Evolutionary conservation across 1,140 invertebrate species (phyloP).

Genomic region (Pachypeltis micranthus): DNA sequence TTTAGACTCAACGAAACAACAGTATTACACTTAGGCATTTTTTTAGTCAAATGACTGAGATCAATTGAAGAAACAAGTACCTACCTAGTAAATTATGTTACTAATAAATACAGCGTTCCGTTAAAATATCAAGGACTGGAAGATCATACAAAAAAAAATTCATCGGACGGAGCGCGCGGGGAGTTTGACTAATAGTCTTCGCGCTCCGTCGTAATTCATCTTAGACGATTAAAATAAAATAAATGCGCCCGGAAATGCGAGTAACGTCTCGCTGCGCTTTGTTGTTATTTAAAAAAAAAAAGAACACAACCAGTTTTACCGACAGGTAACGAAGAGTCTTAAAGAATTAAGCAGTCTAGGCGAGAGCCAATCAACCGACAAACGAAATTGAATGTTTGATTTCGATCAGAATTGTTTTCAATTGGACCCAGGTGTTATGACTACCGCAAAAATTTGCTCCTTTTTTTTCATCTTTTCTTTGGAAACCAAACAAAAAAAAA

Average conservation of each 20-base stretch:
- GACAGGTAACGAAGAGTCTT: neutral
- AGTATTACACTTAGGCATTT: conserved; percentile 2
- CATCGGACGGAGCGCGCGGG: too few species aligned
- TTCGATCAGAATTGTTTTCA: neutral
- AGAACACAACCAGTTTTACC: conserved; percentile 4
- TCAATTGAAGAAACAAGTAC: neutral
- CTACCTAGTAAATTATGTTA: too few species aligned
- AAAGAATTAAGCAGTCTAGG: neutral
- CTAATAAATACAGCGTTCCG: too few species aligned
- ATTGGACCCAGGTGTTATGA: neutral
- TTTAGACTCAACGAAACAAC: neutral
- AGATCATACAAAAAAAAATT: conserved; percentile 4
- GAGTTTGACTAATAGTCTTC: too few species aligned
- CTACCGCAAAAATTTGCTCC: neutral
- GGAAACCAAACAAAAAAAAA: too few species aligned
- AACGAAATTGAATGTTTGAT: neutral
- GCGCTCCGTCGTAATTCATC: too few species aligned
- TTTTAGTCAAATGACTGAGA: neutral
- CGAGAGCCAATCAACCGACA: neutral
- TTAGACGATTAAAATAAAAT: too few species aligned
- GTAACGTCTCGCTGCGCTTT: too few species aligned
- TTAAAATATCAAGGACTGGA: neutral
- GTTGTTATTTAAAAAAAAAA: too few species aligned
- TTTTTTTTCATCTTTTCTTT: neutral
- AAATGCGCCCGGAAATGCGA: too few species aligned